phyloP scores from a whole-genome alignment of 1,140 invertebrate species.

The Zaprionus tsacasi region DNA sequence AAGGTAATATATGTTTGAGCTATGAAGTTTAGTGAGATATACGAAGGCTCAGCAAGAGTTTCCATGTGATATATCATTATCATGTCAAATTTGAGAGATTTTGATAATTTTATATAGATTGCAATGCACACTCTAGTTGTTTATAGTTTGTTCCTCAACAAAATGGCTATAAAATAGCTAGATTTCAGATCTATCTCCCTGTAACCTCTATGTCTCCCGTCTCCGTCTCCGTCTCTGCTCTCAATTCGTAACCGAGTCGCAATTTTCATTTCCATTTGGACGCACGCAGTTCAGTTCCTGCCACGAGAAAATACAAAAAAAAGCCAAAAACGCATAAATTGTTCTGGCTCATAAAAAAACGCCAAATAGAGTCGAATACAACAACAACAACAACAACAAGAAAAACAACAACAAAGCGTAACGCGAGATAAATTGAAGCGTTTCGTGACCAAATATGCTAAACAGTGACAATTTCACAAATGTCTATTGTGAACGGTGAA shows the following conservation, averaged over 20 bases:
- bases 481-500: conserved; percentile 60
- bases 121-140: background rate
- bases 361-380: conserved; percentile 41
- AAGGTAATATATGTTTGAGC: no score
- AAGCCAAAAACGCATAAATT: conserved; percentile 72
- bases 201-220: background rate
- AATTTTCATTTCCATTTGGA: conserved; percentile 21
- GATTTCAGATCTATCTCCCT: background rate
- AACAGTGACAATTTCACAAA: conserved; percentile 82
- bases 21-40: no score
- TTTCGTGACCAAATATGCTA: conserved; percentile 82
- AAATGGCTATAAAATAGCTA: no score
- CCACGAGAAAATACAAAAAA: conserved; percentile 31
- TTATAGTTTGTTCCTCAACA: background rate
- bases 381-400: conserved; percentile 19
- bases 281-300: conserved; percentile 52
- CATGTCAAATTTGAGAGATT: no score
- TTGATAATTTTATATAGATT: background rate
- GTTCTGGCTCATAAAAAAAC: conserved; percentile 74
- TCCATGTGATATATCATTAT: no score
- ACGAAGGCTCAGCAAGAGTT: no score
- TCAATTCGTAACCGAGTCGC: conserved; percentile 14
- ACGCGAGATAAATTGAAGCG: conserved; percentile 61
- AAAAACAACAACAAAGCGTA: conserved; percentile 33
- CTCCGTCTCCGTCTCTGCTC: background rate